phyloP scores from a whole-genome alignment of 2,888 invertebrate species.

The Priocnemis perturbator region DNA sequence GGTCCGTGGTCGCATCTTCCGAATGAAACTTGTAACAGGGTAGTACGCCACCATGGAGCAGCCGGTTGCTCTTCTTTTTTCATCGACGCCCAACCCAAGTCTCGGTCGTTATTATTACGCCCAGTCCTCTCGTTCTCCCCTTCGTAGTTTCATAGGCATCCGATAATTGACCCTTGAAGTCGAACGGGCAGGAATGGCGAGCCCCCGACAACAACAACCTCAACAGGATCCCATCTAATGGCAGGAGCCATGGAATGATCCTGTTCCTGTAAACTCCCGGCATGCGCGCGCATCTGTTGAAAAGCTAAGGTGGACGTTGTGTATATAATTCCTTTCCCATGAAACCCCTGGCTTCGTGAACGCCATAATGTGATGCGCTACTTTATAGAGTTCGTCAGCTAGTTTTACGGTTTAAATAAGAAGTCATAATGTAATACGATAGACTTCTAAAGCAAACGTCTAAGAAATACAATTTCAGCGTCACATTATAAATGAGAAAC shows the following conservation, averaged over 20 bases:
- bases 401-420: too few species aligned
- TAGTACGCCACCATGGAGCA: constrained; percentile 54
- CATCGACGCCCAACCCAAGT: constrained; percentile 12
- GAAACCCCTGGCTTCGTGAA: too few species aligned
- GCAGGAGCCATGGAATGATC: constrained; percentile 27
- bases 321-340: too few species aligned
- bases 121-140: constrained; percentile 47
- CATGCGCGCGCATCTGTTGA: too few species aligned
- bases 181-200: constrained; percentile 63
- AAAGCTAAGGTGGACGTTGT: too few species aligned
- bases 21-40: constrained; percentile 70
- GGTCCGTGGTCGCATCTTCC: constrained; percentile 72
- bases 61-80: constrained; percentile 16
- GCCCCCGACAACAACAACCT: constrained; percentile 70
- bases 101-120: constrained; percentile 51
- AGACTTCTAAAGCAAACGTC: too few species aligned
- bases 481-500: too few species aligned
- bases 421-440: too few species aligned
- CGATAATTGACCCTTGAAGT: constrained; percentile 55
- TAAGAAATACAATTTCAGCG: too few species aligned
- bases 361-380: too few species aligned
- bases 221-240: constrained; percentile 65
- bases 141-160: constrained; percentile 46
- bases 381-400: too few species aligned
- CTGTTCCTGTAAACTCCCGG: not conserved